Evolutionary conservation across 2,888 invertebrate genomes (phyloP).

Genomic region (Melolontha melolontha): DNA sequence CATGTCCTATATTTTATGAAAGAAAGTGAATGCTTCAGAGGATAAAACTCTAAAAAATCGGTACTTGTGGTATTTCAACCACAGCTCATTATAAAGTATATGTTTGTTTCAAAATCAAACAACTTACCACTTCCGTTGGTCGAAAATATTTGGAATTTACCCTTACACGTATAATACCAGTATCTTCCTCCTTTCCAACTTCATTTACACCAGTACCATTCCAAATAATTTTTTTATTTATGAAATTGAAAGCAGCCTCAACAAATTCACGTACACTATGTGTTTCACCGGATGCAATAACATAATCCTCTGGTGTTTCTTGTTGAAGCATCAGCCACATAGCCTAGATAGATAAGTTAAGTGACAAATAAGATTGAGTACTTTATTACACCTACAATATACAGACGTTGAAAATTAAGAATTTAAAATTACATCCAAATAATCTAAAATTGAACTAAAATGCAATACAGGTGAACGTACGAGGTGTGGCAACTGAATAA

Average conservation of each 20-base stretch:
- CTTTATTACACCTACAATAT: not conserved
- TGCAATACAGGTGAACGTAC: too few species aligned
- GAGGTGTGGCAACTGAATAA: too few species aligned
- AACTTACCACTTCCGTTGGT: conserved; percentile 94
- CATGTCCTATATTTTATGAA: too few species aligned
- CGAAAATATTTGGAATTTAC: conserved; percentile 96
- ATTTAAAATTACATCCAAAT: too few species aligned
- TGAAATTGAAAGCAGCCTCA: conserved; percentile 87
- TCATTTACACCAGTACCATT: conserved; percentile 87
- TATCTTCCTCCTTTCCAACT: conserved; percentile 78
- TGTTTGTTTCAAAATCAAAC: too few species aligned
- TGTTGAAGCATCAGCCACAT: conserved; percentile 99
- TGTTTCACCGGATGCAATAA: conserved; percentile 95
- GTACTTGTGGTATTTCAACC: too few species aligned
- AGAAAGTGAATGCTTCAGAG: too few species aligned
- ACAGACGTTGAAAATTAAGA: not conserved
- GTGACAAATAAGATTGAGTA: not conserved
- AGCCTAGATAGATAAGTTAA: conserved; percentile 66
- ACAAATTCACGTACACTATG: conserved; percentile 98
- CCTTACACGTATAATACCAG: conserved; percentile 82
- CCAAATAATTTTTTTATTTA: conserved; percentile 88
- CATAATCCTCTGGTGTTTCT: conserved; percentile 92
- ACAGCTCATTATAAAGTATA: too few species aligned
- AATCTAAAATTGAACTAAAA: too few species aligned
- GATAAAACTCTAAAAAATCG: too few species aligned